Percentiles rank a stretch among this genome's conserved stretches.
These are phyloP conservation scores for Eumeta japonica DNA, from an alignment of 1,140 invertebrate species.

Conservation along the genomic window DNA sequence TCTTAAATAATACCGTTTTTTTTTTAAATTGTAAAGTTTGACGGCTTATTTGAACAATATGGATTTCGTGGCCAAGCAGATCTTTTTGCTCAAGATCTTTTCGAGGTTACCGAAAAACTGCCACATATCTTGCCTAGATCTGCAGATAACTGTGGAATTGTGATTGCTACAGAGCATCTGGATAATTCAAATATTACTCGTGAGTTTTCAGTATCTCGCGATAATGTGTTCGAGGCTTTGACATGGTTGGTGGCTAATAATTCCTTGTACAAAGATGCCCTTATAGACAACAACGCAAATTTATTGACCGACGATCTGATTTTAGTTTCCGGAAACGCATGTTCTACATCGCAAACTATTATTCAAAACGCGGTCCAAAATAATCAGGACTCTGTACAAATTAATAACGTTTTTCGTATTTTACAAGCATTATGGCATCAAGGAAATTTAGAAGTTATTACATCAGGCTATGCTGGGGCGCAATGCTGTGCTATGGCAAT, in stretches of 20 bases:
- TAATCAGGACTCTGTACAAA: conserved; percentile 3
- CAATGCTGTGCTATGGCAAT: conserved; percentile 5
- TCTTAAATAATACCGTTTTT: conserved; percentile 10
- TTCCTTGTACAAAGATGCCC: no score
- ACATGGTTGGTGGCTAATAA: no score
- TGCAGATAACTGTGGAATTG: conserved; percentile 8
- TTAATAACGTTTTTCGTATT: conserved; percentile 3
- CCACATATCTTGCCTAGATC: no score
- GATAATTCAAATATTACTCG: conserved; percentile 12
- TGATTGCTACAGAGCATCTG: conserved; percentile 12
- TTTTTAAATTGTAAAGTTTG: no score
- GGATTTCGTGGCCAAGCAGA: conserved; percentile 15
- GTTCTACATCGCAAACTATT: not conserved
- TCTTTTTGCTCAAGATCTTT: conserved; percentile 18
- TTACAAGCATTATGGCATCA: conserved; percentile 6
- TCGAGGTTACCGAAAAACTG: conserved; percentile 16
- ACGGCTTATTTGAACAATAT: conserved; percentile 14
- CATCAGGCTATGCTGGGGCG: not conserved
- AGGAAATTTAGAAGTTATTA: conserved; percentile 1
- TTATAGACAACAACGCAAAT: no score
- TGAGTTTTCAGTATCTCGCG: no score
- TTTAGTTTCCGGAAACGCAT: not conserved
- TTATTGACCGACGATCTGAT: no score
- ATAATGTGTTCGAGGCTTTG: no score
- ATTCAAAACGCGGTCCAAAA: no score